These are phyloP conservation scores for Ibidorhyncha struthersii DNA, from an alignment of 2,113 vertebrate species.

Conservation along the genomic window DNA sequence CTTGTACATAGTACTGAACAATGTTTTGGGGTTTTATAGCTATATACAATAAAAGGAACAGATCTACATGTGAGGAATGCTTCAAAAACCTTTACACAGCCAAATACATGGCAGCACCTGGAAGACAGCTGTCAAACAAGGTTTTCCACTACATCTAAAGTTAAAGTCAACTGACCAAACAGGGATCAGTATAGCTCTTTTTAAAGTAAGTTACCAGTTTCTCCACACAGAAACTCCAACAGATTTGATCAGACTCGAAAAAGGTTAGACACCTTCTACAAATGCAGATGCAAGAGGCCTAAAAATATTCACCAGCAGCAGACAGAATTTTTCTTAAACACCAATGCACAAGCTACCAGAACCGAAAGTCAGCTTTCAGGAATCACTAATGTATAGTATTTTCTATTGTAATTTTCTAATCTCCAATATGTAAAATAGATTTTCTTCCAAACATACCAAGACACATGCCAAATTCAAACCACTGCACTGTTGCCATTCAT, in stretches of 20 bases:
- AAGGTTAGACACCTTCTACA: not conserved
- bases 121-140: not conserved
- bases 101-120: not conserved
- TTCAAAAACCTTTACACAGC: not conserved
- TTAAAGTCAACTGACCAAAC: not conserved
- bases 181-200: not conserved
- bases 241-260: not conserved
- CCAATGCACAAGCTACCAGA: not conserved
- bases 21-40: not conserved
- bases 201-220: not conserved
- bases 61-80: not conserved
- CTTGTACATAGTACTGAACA: not conserved
- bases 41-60: not conserved
- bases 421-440: accelerated
- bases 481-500: not conserved
- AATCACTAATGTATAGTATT: not conserved
- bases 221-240: not conserved
- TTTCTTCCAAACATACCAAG: not conserved
- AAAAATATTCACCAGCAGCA: not conserved
- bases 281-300: not conserved
- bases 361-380: not conserved
- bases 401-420: not conserved
- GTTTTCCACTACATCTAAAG: not conserved
- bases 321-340: not conserved
- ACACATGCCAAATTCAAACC: not conserved